Base-by-base conservation (phyloP, 2,113 vertebrate species). In the Gymnogyps californianus region DNA sequence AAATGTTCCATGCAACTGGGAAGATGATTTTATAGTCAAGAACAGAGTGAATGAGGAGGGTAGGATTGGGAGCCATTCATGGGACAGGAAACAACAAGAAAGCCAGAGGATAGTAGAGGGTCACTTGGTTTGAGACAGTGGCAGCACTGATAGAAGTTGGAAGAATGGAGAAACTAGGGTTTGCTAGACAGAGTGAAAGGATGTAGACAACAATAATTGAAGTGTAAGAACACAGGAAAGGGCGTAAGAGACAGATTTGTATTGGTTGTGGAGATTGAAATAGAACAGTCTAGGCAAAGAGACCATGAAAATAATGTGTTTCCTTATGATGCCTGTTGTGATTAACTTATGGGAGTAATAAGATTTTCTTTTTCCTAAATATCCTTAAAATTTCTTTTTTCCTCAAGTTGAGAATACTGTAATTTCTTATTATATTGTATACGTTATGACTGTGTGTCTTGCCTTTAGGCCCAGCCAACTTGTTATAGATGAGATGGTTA, bases 181-280 rank as follows among this genome's bases (percentile, higher is more conserved):
- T 58, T 70, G 22, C 40, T 74, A 74, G 49, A n/a, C 49, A 38
- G 34, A 64, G 10, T 64, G 32, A 70, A 82, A 52, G n/a, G 29
- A 49, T 12, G 2, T 52, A 70, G 16, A 10, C 71, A 87, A 9
- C 18, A 40, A 6, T 46, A 74, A 52, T 11, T 26, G 54, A 66
- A 11, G 19, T 42, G 15, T 24, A 71, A 16, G 31, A 52, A 57
- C 15, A 52, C 14, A 71, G 38, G 40, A 69, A 28, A 20, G 22
- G 21, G 13, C 0, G 0, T 42, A 76, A 55, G 25, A 85, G 4
- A 31, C 22, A 65, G 7, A 46, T 58, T 26, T n/a, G 9, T 76
- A 5, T 16, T 70, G 40, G 17, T 29, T 71, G 32, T 58, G 42
- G 51, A 62, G 17, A 2, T 28, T 69, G n/a, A 92, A 87, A 71